Evolutionary conservation across 2,113 vertebrate species (phyloP).

Genomic region (Australoheros scitulus): DNA sequence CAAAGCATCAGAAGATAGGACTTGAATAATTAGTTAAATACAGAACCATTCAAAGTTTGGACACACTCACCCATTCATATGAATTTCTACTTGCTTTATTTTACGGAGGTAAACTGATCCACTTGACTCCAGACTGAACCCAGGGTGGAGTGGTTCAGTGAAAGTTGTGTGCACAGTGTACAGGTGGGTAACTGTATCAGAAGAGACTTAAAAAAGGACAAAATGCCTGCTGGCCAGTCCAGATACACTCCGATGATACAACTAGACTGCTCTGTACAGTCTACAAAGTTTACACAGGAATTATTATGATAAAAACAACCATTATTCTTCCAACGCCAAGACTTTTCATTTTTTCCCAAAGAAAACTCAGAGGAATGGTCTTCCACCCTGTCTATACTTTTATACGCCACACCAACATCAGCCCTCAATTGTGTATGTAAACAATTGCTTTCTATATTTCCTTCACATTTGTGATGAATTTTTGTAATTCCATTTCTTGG

Average conservation of each 20-base stretch:
- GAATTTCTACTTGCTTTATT: no score
- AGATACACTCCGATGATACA: constrained; percentile 28
- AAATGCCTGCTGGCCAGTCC: constrained; percentile 43
- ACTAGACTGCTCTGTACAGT: rapidly evolving
- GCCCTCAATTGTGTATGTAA: neutral
- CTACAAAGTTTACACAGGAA: rapidly evolving
- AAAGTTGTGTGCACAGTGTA: constrained; percentile 33
- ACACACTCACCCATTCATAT: no score
- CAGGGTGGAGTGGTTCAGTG: constrained; percentile 36
- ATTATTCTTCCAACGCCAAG: neutral
- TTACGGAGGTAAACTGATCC: neutral
- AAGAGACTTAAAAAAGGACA: constrained; percentile 42
- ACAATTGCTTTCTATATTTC: no score
- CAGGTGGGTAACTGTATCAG: constrained; percentile 20
- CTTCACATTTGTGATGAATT: no score
- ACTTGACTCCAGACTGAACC: rapidly evolving
- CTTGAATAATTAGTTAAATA: no score
- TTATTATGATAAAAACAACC: constrained; percentile 1
- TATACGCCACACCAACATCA: constrained; percentile 35
- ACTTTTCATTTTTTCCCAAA: constrained; percentile 12
- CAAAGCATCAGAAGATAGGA: no score
- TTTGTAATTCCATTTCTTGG: no score
- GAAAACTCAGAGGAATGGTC: neutral
- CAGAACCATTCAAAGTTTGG: no score
- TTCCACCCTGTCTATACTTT: constrained; percentile 9